A percentile compares a stretch with the other conserved stretches of the same genome.
Conservation (phyloP, 2,797 vertebrate species). For the Amniataba percoides region DNA sequence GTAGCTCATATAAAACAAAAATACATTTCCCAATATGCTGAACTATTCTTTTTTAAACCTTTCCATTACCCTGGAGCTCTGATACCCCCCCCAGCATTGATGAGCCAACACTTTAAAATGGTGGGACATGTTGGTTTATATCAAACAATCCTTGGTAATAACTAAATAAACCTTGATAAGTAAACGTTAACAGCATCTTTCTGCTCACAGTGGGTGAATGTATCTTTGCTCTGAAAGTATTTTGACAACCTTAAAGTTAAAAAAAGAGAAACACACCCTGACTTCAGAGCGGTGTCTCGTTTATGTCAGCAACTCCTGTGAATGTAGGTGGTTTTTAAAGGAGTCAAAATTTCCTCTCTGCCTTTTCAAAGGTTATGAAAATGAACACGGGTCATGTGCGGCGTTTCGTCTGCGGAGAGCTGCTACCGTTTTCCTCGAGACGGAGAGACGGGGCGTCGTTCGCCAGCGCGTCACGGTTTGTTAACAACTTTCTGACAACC, state of each 20-base stretch:
- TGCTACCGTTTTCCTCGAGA: slow-evolving; percentile 54
- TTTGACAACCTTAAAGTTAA: slow-evolving; percentile 7
- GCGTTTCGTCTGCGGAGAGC: slow-evolving; percentile 43
- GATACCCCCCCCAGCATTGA: neutral
- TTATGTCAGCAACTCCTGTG: slow-evolving; percentile 37
- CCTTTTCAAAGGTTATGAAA: slow-evolving; percentile 55
- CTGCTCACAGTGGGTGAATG: neutral
- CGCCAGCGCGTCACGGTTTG: slow-evolving; percentile 53
- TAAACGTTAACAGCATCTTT: neutral
- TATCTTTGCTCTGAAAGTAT: neutral
- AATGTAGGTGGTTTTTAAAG: slow-evolving; percentile 28
- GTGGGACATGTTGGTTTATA: neutral
- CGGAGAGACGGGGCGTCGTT: slow-evolving; percentile 45
- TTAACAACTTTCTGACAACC: slow-evolving; percentile 57
- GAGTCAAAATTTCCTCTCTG: slow-evolving; percentile 48
- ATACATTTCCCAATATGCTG: too few relatives aligned
- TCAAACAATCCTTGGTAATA: neutral
- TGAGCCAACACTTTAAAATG: too few relatives aligned
- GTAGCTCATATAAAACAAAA: too few relatives aligned
- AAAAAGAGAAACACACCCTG: neutral
- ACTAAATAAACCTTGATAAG: neutral
- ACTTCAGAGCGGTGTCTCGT: slow-evolving; percentile 22
- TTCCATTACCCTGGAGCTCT: too few relatives aligned
- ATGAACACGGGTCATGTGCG: slow-evolving; percentile 38
- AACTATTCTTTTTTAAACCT: too few relatives aligned